Conservation (phyloP, 2,113 vertebrate genomes). For the Brachirus orientalis region DNA sequence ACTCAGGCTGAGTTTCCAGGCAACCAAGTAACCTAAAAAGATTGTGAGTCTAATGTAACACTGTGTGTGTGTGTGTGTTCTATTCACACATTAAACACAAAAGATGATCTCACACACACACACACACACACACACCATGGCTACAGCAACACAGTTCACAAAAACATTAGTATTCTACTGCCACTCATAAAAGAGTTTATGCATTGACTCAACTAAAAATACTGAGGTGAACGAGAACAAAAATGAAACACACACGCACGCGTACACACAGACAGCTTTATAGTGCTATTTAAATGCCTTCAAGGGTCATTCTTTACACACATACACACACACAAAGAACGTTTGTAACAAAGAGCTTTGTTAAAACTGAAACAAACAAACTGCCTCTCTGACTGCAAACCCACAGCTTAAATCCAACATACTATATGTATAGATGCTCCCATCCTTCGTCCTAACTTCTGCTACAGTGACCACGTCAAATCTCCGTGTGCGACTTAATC, state of each 20-base stretch:
- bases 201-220: slow-evolving; percentile 17
- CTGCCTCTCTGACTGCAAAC: slow-evolving; percentile 4
- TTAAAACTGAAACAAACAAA: slow-evolving; percentile 29
- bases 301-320: slow-evolving; percentile 3
- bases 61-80: slow-evolving; percentile 39
- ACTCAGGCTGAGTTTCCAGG: slow-evolving; percentile 76
- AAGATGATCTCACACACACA: slow-evolving; percentile 24
- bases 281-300: slow-evolving; percentile 42
- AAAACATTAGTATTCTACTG: slow-evolving; percentile 28
- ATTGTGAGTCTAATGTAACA: slow-evolving; percentile 56
- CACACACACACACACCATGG: slow-evolving; percentile 19
- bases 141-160: slow-evolving; percentile 26
- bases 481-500: slow-evolving; percentile 63
- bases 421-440: neutral
- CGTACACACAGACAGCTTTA: slow-evolving; percentile 43
- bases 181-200: slow-evolving; percentile 38
- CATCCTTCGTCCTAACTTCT: slow-evolving; percentile 17
- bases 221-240: slow-evolving; percentile 9
- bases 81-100: too few species aligned
- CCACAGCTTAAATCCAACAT: slow-evolving; percentile 13
- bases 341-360: too few species aligned
- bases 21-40: slow-evolving; percentile 75
- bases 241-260: slow-evolving; percentile 19
- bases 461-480: slow-evolving; percentile 57
- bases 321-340: too few species aligned